phyloP scores from a whole-genome alignment of 2,797 vertebrate genomes.

The Siniperca undulata region DNA sequence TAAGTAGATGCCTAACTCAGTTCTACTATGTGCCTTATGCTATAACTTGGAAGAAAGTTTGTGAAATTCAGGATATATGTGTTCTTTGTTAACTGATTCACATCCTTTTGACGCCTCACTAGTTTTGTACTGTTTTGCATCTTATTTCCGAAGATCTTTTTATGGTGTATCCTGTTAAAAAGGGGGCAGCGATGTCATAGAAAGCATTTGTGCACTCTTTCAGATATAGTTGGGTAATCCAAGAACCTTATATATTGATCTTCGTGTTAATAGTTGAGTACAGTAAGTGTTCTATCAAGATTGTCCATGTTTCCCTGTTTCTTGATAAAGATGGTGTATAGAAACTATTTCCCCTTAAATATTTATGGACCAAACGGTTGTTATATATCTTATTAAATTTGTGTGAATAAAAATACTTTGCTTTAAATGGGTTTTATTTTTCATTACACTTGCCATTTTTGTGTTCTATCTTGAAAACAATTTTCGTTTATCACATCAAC shows the following conservation, averaged over 20 bases:
- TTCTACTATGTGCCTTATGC: conserved; percentile 99
- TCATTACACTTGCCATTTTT: conserved; percentile 88
- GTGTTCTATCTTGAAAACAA: conserved; percentile 76
- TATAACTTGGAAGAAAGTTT: conserved; percentile 99
- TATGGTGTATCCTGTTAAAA: conserved; percentile 98
- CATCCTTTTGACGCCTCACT: conserved; percentile 99
- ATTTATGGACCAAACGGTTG: conserved; percentile 99
- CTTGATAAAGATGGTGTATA: conserved; percentile 99
- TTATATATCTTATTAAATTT: conserved; percentile 99
- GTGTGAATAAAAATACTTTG: conserved; percentile 99
- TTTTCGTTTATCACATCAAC: conserved; percentile 79
- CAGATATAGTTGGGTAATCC: conserved; percentile 97
- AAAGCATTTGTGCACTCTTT: conserved; percentile 99
- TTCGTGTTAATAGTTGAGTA: conserved; percentile 99
- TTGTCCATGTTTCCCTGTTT: conserved; percentile 99
- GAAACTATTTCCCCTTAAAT: conserved; percentile 99
- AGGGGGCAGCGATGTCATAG: conserved; percentile 97
- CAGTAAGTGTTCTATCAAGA: conserved; percentile 99
- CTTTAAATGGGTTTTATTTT: conserved; percentile 99
- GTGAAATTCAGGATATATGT: conserved; percentile 99
- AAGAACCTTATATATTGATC: conserved; percentile 99
- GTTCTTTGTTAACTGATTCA: conserved; percentile 99
- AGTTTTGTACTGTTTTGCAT: conserved; percentile 99
- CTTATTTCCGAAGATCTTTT: conserved; percentile 99
- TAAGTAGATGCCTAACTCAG: conserved; percentile 99